Conservation (phyloP, 2,797 vertebrate genomes). For the Halcyon smyrnensis region DNA sequence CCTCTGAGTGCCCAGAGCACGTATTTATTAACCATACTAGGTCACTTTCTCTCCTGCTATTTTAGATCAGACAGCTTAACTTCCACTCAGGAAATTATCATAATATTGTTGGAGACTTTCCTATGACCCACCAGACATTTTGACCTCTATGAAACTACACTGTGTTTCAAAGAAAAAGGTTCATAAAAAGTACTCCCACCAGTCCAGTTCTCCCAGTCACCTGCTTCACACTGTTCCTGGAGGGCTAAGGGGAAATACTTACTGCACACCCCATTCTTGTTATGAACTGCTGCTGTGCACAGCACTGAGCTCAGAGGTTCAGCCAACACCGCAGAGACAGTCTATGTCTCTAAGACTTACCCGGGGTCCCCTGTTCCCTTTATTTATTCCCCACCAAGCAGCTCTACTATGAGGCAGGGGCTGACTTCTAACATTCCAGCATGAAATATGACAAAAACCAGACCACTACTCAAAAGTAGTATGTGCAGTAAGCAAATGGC, state of each 20-base stretch:
- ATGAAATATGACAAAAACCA: neutral
- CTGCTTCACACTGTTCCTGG: neutral
- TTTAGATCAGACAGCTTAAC: neutral
- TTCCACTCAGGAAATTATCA: neutral
- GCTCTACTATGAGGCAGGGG: neutral
- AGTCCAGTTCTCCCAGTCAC: neutral
- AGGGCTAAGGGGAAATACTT: neutral
- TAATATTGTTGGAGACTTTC: neutral
- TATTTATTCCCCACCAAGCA: rapidly evolving
- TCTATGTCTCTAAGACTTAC: neutral
- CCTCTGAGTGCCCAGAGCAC: neutral
- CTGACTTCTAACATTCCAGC: neutral
- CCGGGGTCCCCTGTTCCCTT: neutral
- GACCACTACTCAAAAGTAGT: neutral
- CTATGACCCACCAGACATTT: neutral
- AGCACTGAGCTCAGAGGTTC: neutral
- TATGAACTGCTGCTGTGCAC: neutral
- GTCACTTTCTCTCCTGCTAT: neutral
- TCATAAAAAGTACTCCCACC: neutral
- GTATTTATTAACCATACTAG: neutral
- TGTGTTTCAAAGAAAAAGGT: neutral
- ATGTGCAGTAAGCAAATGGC: neutral
- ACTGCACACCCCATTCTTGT: neutral
- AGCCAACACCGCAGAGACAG: neutral
- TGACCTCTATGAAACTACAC: neutral